phyloP scores from a whole-genome alignment of 1,140 invertebrate species.

The Pomacea maculata region DNA sequence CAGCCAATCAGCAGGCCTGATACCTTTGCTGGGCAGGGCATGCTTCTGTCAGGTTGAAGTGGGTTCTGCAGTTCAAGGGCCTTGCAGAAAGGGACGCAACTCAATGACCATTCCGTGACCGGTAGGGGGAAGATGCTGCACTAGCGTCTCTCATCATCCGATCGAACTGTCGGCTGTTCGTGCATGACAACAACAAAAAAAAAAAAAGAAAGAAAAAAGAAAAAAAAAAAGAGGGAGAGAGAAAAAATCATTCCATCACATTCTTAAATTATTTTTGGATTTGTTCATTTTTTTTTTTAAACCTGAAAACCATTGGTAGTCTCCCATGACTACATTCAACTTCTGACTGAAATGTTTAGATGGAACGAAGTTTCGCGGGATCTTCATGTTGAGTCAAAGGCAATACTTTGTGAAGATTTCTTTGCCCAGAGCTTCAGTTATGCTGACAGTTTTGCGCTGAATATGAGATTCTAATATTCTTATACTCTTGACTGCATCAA shows the following conservation, averaged over 20 bases:
- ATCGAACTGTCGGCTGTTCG: not conserved
- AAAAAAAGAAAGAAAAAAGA: not conserved
- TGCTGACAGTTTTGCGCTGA: too few relatives aligned
- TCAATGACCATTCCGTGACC: conserved; percentile 13
- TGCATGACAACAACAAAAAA: not conserved
- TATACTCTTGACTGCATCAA: too few relatives aligned
- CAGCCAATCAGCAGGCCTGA: conserved; percentile 28
- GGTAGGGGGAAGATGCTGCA: not conserved
- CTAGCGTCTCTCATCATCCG: not conserved
- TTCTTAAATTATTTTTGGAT: conserved; percentile 22
- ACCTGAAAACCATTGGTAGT: too few relatives aligned
- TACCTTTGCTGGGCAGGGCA: conserved; percentile 1
- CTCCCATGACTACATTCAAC: too few relatives aligned
- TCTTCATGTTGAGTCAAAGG: too few relatives aligned
- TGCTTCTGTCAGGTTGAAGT: conserved; percentile 7
- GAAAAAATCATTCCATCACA: conserved; percentile 21
- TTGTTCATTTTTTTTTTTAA: conserved; percentile 1
- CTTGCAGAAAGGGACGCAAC: conserved; percentile 6
- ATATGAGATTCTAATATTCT: too few relatives aligned
- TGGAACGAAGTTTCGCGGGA: too few relatives aligned
- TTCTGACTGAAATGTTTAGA: too few relatives aligned
- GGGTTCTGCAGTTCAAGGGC: conserved; percentile 3
- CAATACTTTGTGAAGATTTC: too few relatives aligned
- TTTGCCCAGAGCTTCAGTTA: too few relatives aligned
- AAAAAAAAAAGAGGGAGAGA: not conserved